phyloP scores from a whole-genome alignment of 2,797 vertebrate species.

The Spizella passerina region DNA sequence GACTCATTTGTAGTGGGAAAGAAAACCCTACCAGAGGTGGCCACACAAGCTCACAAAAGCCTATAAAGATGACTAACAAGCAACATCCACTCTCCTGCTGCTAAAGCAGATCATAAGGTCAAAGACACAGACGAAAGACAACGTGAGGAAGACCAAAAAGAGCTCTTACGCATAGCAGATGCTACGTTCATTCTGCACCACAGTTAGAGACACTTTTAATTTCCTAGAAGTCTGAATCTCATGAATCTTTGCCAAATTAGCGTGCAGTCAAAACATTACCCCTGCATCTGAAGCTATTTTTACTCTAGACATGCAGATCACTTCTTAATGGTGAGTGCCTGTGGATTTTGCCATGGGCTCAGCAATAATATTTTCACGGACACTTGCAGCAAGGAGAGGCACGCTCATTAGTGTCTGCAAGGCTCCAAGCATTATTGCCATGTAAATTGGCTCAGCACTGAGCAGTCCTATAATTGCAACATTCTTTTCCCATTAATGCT shows the following conservation, averaged over 20 bases:
- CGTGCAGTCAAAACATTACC: conserved; percentile 48
- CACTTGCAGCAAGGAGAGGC: conserved; percentile 15
- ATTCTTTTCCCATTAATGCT: conserved; percentile 19
- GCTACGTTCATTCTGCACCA: background rate
- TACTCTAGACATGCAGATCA: conserved; percentile 28
- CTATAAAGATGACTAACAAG: conserved; percentile 12
- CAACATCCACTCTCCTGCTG: background rate
- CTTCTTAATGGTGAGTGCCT: conserved; percentile 24
- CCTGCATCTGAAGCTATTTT: conserved; percentile 41
- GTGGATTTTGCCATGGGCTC: conserved; percentile 54
- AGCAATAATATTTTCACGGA: conserved; percentile 29
- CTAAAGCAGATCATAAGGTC: conserved; percentile 20
- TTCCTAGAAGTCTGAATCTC: conserved; percentile 56
- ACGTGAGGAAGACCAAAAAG: background rate
- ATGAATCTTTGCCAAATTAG: conserved; percentile 64
- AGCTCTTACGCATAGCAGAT: background rate
- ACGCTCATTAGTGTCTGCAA: conserved; percentile 21
- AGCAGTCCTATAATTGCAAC: background rate
- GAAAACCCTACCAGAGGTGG: background rate
- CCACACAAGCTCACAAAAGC: background rate
- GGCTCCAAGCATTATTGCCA: conserved; percentile 20
- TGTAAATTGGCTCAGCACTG: conserved; percentile 24
- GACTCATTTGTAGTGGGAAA: background rate
- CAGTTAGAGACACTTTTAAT: conserved; percentile 30
- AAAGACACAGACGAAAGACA: background rate